Evolutionary conservation across 2,113 vertebrate genomes (phyloP), one percentile per base, ranked within the genome.

Genomic region (Otolemur garnettii): DNA sequence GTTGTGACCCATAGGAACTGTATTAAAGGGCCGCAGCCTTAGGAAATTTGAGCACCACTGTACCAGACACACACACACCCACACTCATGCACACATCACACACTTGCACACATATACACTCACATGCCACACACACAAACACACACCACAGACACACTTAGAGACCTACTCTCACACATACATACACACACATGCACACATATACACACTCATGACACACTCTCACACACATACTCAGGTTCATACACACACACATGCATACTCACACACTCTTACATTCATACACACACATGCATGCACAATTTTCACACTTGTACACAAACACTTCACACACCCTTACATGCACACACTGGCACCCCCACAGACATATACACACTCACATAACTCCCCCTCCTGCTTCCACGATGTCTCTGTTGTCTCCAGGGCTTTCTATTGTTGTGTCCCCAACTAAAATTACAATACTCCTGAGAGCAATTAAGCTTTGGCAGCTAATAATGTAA

Each of bases 401-500:
- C 57, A 21, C 4, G 0, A 38, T 6, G 18, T 81, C 90, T 62
- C 81, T 12, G 35, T 64, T 22, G 14, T 87, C 74, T 77, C 93
- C 18, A 33, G 21, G 75, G 62, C 75, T 81, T 69, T 91, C 72
- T 86, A 45, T 26, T 81, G 57, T 87, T 45, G 38, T 66, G 69
- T 38, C n/a, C 24, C 33, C 68, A 57, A 14, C 38, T 83, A 90
- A 84, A 86, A 95, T 69, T 38, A 74, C 90, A 96, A 95, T 42
- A 69, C 93, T 94, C 75, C 91, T 30, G 66, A 62, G 69, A 83
- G 57, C 75, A 74, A 64, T 90, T 82, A 79, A 50, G 62, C 91
- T 75, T 82, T 79, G 50, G 88, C 50, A 82, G 91, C 62, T 95
- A 79, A 69, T 79, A 78, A 86, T 69, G 82, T 88, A 89, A 91